phyloP scores from a whole-genome alignment of 2,113 vertebrate genomes.

The Sciurus niger region DNA sequence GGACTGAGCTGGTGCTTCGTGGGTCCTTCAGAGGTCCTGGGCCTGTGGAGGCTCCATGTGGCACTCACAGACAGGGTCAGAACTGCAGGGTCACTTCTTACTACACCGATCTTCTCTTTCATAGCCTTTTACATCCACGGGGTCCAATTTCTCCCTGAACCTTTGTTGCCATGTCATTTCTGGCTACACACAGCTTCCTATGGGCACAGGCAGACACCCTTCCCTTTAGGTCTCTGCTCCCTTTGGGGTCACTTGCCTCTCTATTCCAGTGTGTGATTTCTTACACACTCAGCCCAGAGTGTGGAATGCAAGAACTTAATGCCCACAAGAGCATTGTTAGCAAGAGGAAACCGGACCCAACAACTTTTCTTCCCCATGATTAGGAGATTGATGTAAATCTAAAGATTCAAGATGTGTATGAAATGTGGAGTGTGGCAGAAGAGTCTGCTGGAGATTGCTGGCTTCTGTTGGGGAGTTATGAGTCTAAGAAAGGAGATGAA shows the following conservation, averaged over 20 bases:
- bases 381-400: too few relatives aligned
- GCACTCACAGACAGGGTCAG: neutral
- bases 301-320: neutral
- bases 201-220: neutral
- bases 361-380: too few relatives aligned
- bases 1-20: neutral
- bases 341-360: neutral
- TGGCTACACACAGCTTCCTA: neutral
- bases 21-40: neutral
- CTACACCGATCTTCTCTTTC: fast-evolving
- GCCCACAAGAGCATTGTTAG: neutral
- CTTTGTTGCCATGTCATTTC: neutral
- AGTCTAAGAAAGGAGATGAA: too few relatives aligned
- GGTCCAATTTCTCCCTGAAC: neutral
- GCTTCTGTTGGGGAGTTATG: too few relatives aligned
- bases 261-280: neutral
- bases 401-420: too few relatives aligned
- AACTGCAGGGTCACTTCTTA: neutral
- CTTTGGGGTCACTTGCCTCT: too few relatives aligned
- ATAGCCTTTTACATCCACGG: neutral
- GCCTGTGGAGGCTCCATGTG: neutral
- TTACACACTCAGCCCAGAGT: neutral
- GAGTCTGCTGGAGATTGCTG: too few relatives aligned
- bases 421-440: too few relatives aligned
- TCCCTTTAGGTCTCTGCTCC: neutral